Base-by-base conservation (phyloP, 64 coral and sea anemone species). In the Trachythela sp. region DNA sequence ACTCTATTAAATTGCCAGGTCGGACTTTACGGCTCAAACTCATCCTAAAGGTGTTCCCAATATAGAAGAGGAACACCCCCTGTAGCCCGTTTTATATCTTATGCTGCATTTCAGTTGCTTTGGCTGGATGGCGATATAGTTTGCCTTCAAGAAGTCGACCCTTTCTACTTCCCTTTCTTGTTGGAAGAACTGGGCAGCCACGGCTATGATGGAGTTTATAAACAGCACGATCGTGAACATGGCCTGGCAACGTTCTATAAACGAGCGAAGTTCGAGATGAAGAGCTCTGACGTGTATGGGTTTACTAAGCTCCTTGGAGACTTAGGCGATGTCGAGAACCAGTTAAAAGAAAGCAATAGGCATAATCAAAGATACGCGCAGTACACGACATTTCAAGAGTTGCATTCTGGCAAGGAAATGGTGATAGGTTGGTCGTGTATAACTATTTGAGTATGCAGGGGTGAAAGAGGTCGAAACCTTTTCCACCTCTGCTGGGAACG, bases 221-320 rank as follows among this genome's bases (percentile, higher is more conserved):
- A 22, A 64, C 20, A 64, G 26, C 56, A 64, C 17, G 56, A 64
- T 2, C 13, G 18, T 27, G 24, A 20, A 64, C 56, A 64, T n/a
- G 56, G 56, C 56, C 26, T 64, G 56, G 56, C 56, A 64, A 64
- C 56, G 26, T 64, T 64, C 56, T 64, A 64, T 64, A 64, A 64
- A n/a, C 20, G 26, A 9, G 8, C 56, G 26, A 64, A 26, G 26
- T 64, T 64, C 56, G 56, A 64, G 17, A 64, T 64, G 56, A 64
- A n/a, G 26, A 64, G 26, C 56, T 64, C 56, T 20, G 22, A 64
- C 5, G 56, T 27, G 26, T 2, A 20, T 6, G 4, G 20, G 1
- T 64, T 64, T 64, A 64, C 56, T 24, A 18, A 20, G 20, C 56
- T 64, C 4, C 20, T 64, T 22, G 56, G 26, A 18, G 56, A 64